Evolutionary conservation across 2,797 vertebrate genomes (phyloP), one percentile per base, ranked within the genome.

Genomic region (Thamnophis elegans): DNA sequence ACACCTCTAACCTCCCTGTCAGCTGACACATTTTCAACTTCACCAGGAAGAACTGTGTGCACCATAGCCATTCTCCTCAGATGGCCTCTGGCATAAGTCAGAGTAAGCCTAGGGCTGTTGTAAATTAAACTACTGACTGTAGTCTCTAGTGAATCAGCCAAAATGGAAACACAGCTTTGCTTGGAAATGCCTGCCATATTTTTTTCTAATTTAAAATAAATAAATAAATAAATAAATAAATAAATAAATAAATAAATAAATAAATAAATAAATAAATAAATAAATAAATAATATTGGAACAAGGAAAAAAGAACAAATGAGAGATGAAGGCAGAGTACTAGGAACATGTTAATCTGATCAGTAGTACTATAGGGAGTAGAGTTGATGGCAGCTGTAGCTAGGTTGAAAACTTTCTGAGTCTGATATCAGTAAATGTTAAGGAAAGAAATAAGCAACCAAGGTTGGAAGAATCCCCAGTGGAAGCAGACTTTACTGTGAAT

Each of bases 91-190:
- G 85, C 25, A 58, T 89, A 85, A 54, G 86, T 89, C 47, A 13
- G 36, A 91, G 26, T 1, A 22, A 0, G 86, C 90, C 53, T 92
- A 28, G 20, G 53, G 16, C n/a, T 95, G 59, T 90, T 78, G n/a
- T 91, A 36, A 93, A 90, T 93, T 93, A 91, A 93, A 85, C 92
- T 89, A 32, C 32, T 51, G 60, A 36, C 16, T 89, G 18, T n/a
- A 89, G 11, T 89, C 86, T 87, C 92, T 88, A 62, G 92, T 25
- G 51, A 90, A 47, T 65, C 51, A 62, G 56, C 28, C 65, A 92
- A 68, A 22, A 62, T 88, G 56, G 90, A 58, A 85, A 55, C n/a
- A 53, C 32, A 85, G 58, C 85, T 87, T 28, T 87, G 47, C 60
- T 58, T 55, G 16, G 36, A 88, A 91, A 53, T 36, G 56, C 28